Percentiles rank a stretch among this genome's conserved stretches.
Conservation (phyloP, 2,888 invertebrate genomes). For the Pandemis corylana region DNA sequence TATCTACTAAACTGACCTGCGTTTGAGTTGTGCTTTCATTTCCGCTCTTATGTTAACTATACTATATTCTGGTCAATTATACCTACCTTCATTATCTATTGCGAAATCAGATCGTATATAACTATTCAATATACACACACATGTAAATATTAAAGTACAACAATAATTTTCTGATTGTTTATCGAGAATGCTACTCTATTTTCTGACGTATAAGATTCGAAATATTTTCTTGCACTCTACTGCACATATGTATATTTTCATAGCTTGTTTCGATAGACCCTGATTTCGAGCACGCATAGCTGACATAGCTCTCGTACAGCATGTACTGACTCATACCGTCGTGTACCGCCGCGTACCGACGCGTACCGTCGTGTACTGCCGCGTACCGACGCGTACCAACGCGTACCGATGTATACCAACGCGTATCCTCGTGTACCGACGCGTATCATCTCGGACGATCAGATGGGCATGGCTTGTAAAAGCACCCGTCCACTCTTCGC, state of each 20-base stretch:
- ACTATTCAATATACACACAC: constrained; percentile 76
- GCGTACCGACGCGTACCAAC: neutral
- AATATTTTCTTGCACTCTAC: constrained; percentile 77
- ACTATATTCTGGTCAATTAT: constrained; percentile 64
- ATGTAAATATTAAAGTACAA: constrained; percentile 75
- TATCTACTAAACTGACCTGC: constrained; percentile 1
- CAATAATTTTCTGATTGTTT: constrained; percentile 78
- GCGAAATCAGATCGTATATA: constrained; percentile 57
- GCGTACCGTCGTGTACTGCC: constrained; percentile 1
- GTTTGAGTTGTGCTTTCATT: constrained; percentile 37
- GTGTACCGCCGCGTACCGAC: constrained; percentile 1
- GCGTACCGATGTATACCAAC: constrained; percentile 1
- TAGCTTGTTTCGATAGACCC: constrained; percentile 73
- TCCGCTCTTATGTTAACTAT: constrained; percentile 44
- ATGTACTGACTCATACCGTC: constrained; percentile 5
- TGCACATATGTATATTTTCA: constrained; percentile 77
- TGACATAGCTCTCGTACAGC: constrained; percentile 50
- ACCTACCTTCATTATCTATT: constrained; percentile 62
- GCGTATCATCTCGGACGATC: constrained; percentile 6
- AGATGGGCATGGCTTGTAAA: constrained; percentile 61
- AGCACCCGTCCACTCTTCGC: constrained; percentile 61
- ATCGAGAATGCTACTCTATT: constrained; percentile 75
- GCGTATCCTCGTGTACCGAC: constrained; percentile 4
- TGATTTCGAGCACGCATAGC: constrained; percentile 74
- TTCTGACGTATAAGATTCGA: constrained; percentile 73